These are phyloP conservation scores for Semnornis frantzii DNA, from an alignment of 2,113 vertebrate species.

Conservation along the genomic window DNA sequence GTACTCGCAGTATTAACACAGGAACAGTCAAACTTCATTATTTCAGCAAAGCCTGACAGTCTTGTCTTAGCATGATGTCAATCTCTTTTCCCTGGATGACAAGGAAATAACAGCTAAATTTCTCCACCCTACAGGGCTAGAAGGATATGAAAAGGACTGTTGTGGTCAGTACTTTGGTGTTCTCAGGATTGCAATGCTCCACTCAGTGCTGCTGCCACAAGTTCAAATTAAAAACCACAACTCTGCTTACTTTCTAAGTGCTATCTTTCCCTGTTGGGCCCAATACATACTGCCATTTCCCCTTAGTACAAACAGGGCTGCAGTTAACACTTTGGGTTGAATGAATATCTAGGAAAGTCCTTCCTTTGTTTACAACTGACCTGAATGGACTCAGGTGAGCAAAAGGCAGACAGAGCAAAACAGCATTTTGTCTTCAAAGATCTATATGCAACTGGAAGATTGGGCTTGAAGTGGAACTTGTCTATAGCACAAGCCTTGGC, in stretches of 20 bases:
- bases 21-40: constrained; percentile 58
- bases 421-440: background rate
- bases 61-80: constrained; percentile 52
- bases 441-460: background rate
- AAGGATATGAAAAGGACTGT: background rate
- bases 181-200: background rate
- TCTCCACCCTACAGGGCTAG: constrained; percentile 11
- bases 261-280: background rate
- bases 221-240: background rate
- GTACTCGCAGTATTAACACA: constrained; percentile 51
- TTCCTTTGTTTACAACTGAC: background rate
- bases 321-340: background rate
- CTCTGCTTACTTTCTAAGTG: background rate
- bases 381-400: background rate
- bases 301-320: background rate
- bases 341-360: background rate
- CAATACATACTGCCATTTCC: background rate
- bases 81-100: constrained; percentile 54
- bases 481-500: background rate
- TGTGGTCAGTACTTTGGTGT: background rate
- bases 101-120: constrained; percentile 57
- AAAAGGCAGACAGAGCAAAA: background rate
- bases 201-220: background rate
- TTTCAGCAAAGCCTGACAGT: constrained; percentile 34
- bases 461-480: background rate